Conservation (phyloP, 1,140 invertebrate species). For the Vanessa tameamea region DNA sequence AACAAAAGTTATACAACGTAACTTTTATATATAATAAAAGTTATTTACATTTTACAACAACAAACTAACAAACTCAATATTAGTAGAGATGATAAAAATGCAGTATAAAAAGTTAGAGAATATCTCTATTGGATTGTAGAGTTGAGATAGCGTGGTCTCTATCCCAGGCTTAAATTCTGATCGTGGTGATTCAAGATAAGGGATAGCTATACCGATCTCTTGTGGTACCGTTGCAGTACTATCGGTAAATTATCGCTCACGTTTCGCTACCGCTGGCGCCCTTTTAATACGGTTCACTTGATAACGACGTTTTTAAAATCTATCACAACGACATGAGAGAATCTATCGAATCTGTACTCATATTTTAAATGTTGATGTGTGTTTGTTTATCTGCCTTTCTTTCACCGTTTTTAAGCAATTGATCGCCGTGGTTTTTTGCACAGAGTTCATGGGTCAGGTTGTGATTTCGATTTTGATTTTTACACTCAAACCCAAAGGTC, state of each 20-base stretch:
- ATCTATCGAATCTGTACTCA: too few species aligned
- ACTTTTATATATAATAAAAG: too few species aligned
- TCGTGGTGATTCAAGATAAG: constrained; percentile 72
- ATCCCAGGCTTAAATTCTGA: constrained; percentile 61
- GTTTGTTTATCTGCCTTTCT: too few species aligned
- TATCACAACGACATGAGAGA: not conserved
- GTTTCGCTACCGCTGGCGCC: constrained; percentile 70
- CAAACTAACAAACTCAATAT: too few species aligned
- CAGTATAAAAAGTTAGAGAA: constrained; percentile 15
- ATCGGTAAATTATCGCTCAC: constrained; percentile 78
- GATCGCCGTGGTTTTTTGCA: too few species aligned
- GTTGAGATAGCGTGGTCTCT: constrained; percentile 36
- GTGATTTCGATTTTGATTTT: too few species aligned
- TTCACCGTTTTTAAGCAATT: too few species aligned
- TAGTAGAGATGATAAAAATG: not conserved
- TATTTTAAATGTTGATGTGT: too few species aligned
- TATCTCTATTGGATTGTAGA: constrained; percentile 35
- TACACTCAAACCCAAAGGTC: too few species aligned
- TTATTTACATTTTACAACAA: too few species aligned
- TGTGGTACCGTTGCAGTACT: constrained; percentile 67
- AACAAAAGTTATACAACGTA: too few species aligned
- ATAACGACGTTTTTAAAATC: constrained; percentile 20
- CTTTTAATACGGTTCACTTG: constrained; percentile 35
- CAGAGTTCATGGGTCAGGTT: too few species aligned
- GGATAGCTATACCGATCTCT: constrained; percentile 69